Evolutionary conservation across 2,797 vertebrate genomes (phyloP).

Genomic region (Spinibarbus caldwelli): DNA sequence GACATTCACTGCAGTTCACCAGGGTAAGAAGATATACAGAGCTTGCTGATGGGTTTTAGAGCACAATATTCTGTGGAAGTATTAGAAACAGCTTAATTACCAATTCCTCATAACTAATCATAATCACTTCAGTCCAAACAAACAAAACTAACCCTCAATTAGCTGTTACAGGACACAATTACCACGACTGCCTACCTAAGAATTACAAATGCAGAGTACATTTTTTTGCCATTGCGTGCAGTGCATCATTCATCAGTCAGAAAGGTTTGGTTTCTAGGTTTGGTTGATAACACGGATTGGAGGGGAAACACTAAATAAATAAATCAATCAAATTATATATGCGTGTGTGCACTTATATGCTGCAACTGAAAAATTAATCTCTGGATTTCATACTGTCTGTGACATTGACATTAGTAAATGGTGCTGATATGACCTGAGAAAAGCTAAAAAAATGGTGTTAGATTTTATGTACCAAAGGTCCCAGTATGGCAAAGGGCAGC

Average conservation of each 20-base stretch:
- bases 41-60: neutral
- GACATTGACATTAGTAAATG: neutral
- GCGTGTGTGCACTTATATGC: neutral
- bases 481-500: conserved; percentile 35
- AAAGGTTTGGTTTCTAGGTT: neutral
- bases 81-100: neutral
- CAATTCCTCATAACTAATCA: neutral
- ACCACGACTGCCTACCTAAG: neutral
- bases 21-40: neutral
- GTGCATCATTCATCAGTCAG: neutral
- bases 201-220: neutral
- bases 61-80: neutral
- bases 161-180: too few relatives aligned
- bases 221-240: neutral
- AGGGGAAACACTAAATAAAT: neutral
- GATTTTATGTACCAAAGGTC: conserved; percentile 14
- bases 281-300: neutral
- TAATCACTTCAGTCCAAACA: neutral
- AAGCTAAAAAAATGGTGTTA: conserved; percentile 17
- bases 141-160: neutral
- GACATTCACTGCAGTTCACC: neutral
- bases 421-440: neutral
- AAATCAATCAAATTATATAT: neutral
- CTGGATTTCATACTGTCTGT: neutral
- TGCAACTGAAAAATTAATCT: neutral